Conservation (phyloP, 2,113 vertebrate genomes). For the Passer montanus region DNA sequence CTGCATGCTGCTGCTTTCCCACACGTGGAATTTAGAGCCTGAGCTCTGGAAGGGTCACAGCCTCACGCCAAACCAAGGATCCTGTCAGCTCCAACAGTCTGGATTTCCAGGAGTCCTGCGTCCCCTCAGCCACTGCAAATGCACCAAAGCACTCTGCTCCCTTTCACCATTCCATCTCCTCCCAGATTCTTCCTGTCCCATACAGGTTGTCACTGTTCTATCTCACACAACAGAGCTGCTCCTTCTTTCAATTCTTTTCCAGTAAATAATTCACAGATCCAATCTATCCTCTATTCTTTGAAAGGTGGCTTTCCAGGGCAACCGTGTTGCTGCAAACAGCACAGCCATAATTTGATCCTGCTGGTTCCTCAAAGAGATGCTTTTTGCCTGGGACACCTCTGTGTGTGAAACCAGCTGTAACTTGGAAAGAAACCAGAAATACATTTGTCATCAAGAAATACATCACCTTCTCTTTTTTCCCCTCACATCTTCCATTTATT, state of each 20-base stretch:
- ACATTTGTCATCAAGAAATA: neutral
- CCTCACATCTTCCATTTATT: neutral
- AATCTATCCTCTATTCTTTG: neutral
- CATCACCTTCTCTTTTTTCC: neutral
- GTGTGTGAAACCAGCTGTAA: neutral
- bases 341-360: neutral
- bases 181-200: neutral
- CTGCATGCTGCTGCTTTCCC: neutral
- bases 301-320: neutral
- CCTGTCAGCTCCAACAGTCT: too few species aligned
- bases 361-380: neutral
- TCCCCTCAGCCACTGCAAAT: neutral
- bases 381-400: neutral
- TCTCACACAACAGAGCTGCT: neutral
- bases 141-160: neutral
- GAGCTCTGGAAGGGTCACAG: neutral
- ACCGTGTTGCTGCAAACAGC: neutral
- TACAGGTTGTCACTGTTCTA: neutral
- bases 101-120: neutral
- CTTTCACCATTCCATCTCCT: neutral
- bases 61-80: rapidly evolving
- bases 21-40: neutral
- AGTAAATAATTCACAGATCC: neutral
- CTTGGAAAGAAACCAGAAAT: neutral
- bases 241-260: neutral